phyloP scores from a whole-genome alignment of 64 coral and sea anemone genomes.

The Montipora efflorescens region DNA sequence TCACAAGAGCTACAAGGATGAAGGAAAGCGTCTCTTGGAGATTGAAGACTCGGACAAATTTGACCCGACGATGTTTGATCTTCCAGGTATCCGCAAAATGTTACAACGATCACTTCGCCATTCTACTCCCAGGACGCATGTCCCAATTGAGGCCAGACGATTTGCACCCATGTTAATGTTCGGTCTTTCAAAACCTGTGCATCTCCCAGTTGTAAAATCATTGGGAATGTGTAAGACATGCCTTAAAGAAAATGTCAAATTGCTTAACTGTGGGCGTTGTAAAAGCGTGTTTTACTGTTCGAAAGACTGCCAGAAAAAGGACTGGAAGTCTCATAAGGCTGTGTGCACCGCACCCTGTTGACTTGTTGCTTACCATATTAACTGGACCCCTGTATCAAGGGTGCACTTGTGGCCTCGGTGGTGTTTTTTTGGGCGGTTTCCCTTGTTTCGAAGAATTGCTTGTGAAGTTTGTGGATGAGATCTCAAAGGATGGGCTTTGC shows the following conservation, averaged over 20 bases:
- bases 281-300: slow-evolving; percentile 26
- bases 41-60: neutral
- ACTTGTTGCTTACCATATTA: neutral
- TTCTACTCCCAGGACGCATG: neutral
- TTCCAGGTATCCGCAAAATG: neutral
- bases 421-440: no score
- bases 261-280: neutral
- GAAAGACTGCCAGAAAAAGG: slow-evolving; percentile 24
- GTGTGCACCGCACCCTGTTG: neutral
- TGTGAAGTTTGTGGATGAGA: no score
- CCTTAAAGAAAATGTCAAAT: neutral
- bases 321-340: slow-evolving; percentile 36
- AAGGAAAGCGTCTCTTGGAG: neutral
- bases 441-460: no score
- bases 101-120: neutral
- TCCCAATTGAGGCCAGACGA: neutral
- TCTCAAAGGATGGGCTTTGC: no score
- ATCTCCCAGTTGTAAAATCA: neutral
- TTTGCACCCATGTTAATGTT: neutral
- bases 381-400: no score
- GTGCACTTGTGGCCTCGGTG: no score
- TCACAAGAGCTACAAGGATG: slow-evolving; percentile 7
- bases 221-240: slow-evolving; percentile 3
- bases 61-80: neutral
- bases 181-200: neutral